phyloP scores from a whole-genome alignment of 2,888 invertebrate genomes.

The Lacanobia oleracea region DNA sequence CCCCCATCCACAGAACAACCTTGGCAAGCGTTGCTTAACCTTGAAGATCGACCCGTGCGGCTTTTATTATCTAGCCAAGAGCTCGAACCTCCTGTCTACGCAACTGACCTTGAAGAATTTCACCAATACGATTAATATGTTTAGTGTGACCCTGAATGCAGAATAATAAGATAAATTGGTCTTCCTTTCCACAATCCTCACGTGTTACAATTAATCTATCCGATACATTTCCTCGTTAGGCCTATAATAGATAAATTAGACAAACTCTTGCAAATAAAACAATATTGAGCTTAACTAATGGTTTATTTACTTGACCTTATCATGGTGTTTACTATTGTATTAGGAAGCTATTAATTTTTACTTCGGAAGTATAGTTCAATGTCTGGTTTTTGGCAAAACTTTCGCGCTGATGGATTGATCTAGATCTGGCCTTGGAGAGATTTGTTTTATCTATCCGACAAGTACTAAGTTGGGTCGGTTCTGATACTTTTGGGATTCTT shows the following conservation, averaged over 20 bases:
- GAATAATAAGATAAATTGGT: neutral
- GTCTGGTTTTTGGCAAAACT: slow-evolving; percentile 44
- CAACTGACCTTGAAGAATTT: neutral
- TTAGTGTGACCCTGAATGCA: neutral
- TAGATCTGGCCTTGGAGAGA: neutral
- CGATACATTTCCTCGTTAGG: slow-evolving; percentile 3
- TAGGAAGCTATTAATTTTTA: slow-evolving; percentile 40
- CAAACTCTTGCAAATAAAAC: slow-evolving; percentile 29
- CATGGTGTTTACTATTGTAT: slow-evolving; percentile 35
- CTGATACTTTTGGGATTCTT: too few relatives aligned
- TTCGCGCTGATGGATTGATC: slow-evolving; percentile 15
- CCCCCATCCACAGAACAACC: too few relatives aligned
- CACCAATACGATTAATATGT: neutral
- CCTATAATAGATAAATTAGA: slow-evolving; percentile 24
- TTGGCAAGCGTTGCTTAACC: too few relatives aligned
- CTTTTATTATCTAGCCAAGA: too few relatives aligned
- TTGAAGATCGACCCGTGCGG: too few relatives aligned
- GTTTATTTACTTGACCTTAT: slow-evolving; percentile 45
- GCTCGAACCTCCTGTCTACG: too few relatives aligned
- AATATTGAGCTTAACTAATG: slow-evolving; percentile 38
- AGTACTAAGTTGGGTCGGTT: neutral
- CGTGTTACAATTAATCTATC: neutral
- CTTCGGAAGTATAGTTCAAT: slow-evolving; percentile 41
- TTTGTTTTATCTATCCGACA: neutral
- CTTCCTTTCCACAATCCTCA: neutral